Evolutionary conservation across 2,888 invertebrate genomes (phyloP).

Genomic region (Keiferia lycopersicella): DNA sequence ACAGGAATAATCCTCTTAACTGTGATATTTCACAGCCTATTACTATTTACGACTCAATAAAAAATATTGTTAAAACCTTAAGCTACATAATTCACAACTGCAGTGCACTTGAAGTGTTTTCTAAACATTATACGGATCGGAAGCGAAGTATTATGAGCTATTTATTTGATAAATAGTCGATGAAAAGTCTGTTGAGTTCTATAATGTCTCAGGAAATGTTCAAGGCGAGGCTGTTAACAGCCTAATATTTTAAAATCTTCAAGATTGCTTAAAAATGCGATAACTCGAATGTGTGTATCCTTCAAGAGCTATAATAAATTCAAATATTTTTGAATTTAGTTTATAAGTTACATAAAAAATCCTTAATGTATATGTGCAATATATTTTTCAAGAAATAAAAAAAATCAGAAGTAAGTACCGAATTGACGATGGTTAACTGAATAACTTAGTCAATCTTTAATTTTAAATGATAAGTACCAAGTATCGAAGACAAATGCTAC

Average conservation of each 20-base stretch:
- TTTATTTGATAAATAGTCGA: not conserved
- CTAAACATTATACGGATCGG: constrained; percentile 13
- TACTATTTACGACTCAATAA: not conserved
- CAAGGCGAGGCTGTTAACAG: constrained; percentile 7
- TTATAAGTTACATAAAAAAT: no score
- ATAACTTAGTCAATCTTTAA: no score
- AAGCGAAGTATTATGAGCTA: constrained; percentile 3
- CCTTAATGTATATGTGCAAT: no score
- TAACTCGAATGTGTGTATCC: not conserved
- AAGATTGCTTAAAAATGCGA: not conserved
- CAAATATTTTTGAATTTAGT: no score
- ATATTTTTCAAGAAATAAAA: no score
- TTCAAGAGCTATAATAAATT: not conserved
- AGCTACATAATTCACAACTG: not conserved
- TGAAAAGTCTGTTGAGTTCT: not conserved
- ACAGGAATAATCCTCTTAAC: not conserved
- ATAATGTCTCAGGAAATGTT: not conserved
- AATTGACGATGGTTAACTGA: no score
- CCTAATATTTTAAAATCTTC: not conserved
- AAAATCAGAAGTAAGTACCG: no score
- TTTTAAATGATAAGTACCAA: no score
- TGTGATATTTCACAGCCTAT: not conserved
- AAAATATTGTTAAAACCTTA: not conserved
- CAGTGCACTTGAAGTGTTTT: constrained; percentile 10
- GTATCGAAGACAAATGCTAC: no score